A percentile compares a stretch with the other conserved stretches of the same genome.
These are phyloP conservation scores for Sphaerodactylus townsendi DNA, from an alignment of 2,113 vertebrate genomes.

Conservation along the genomic window DNA sequence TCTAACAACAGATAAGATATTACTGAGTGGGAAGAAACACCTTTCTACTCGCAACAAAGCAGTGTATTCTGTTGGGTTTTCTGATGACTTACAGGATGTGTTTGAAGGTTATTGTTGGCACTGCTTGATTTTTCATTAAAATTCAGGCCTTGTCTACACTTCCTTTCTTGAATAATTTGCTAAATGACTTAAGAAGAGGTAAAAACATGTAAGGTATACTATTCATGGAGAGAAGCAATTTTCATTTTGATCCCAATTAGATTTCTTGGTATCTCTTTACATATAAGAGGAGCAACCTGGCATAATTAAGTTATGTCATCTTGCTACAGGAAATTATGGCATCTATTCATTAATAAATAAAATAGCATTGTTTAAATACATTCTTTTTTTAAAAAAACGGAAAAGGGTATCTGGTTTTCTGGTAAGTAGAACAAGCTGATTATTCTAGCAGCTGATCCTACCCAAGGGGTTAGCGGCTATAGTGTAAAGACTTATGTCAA, in stretches of 20 bases:
- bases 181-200: neutral
- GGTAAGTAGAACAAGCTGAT: neutral
- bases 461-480: neutral
- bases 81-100: neutral
- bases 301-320: neutral
- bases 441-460: neutral
- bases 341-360: too few relatives aligned
- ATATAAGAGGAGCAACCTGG: neutral
- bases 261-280: neutral
- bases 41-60: neutral
- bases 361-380: too few relatives aligned
- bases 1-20: neutral
- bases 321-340: too few relatives aligned
- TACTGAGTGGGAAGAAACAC: neutral
- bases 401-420: too few relatives aligned
- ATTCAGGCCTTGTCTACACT: neutral
- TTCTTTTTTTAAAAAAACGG: too few relatives aligned
- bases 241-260: neutral
- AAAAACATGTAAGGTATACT: neutral
- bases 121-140: slow-evolving; percentile 11
- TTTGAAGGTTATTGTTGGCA: slow-evolving; percentile 16
- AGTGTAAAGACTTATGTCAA: neutral
- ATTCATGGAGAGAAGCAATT: neutral
- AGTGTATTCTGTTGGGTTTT: neutral
- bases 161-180: neutral